Percentiles rank a stretch among this genome's conserved stretches.
Conservation (phyloP, 2,888 invertebrate species). For the Pimpla rufipes region DNA sequence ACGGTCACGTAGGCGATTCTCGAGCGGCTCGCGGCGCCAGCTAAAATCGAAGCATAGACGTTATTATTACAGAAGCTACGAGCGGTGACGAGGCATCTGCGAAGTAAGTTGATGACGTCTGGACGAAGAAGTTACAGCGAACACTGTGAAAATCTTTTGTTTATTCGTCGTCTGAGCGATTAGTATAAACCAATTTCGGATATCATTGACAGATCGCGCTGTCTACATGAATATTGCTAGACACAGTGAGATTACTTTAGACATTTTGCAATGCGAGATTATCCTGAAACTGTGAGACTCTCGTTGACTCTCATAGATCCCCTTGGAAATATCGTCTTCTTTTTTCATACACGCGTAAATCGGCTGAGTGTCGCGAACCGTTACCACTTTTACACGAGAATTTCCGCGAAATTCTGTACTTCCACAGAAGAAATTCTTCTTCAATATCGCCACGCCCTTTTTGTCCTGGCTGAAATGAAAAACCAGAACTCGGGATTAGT, state of each 20-base stretch:
- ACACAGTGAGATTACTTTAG: neutral
- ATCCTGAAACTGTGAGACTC: neutral
- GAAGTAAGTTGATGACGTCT: neutral
- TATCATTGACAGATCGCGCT: neutral
- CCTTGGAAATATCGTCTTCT: neutral
- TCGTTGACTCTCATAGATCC: neutral
- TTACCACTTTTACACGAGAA: neutral
- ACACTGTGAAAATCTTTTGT: neutral
- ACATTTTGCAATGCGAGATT: neutral
- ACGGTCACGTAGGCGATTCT: neutral
- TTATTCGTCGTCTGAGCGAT: neutral
- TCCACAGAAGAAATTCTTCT: neutral
- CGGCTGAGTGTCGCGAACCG: no score
- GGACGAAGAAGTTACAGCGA: neutral
- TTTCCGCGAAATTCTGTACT: slow-evolving; percentile 2
- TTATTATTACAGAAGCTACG: neutral
- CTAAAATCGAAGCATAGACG: neutral
- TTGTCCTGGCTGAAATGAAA: slow-evolving; percentile 1
- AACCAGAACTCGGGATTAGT: neutral
- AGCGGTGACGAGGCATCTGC: neutral
- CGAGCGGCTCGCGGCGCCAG: neutral
- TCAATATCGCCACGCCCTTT: neutral
- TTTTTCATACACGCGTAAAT: neutral
- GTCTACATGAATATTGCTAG: neutral
- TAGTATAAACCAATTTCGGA: slow-evolving; percentile 1